These are phyloP conservation scores for Eurois occulta DNA, from an alignment of 2,888 invertebrate species.

Conservation along the genomic window DNA sequence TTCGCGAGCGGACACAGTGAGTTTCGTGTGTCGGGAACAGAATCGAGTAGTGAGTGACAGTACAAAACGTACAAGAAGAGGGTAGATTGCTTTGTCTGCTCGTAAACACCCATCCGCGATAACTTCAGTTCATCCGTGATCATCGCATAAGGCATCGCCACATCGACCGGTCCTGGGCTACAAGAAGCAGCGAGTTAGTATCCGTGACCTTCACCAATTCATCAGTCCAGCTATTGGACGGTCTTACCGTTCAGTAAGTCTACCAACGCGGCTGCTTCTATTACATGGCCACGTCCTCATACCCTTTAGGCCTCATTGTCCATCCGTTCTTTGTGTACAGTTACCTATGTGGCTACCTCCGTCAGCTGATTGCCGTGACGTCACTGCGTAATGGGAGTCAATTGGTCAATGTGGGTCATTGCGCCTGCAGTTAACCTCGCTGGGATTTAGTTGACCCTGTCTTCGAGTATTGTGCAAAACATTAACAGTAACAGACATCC, in stretches of 20 bases:
- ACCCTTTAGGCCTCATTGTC: neutral
- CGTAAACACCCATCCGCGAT: too few relatives aligned
- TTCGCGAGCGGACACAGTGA: too few relatives aligned
- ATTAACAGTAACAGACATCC: neutral
- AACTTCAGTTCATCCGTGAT: too few relatives aligned
- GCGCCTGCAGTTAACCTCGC: constrained; percentile 48
- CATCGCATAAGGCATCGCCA: too few relatives aligned
- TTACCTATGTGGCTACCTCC: neutral
- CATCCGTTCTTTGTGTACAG: neutral
- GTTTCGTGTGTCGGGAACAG: too few relatives aligned
- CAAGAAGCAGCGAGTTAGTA: neutral
- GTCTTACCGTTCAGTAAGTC: neutral
- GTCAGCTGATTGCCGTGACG: constrained; percentile 41
- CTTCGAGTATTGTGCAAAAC: neutral
- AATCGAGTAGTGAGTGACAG: too few relatives aligned
- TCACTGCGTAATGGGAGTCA: constrained; percentile 28
- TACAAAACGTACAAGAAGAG: too few relatives aligned
- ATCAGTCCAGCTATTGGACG: neutral
- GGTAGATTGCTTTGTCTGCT: too few relatives aligned
- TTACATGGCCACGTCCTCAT: neutral
- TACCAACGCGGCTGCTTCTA: neutral
- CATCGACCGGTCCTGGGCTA: neutral
- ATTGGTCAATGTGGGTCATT: constrained; percentile 53
- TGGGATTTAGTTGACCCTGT: constrained; percentile 39
- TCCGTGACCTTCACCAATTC: neutral